These are phyloP conservation scores for Brachionus calyciflorus DNA, from an alignment of 1,140 invertebrate genomes.

Conservation along the genomic window DNA sequence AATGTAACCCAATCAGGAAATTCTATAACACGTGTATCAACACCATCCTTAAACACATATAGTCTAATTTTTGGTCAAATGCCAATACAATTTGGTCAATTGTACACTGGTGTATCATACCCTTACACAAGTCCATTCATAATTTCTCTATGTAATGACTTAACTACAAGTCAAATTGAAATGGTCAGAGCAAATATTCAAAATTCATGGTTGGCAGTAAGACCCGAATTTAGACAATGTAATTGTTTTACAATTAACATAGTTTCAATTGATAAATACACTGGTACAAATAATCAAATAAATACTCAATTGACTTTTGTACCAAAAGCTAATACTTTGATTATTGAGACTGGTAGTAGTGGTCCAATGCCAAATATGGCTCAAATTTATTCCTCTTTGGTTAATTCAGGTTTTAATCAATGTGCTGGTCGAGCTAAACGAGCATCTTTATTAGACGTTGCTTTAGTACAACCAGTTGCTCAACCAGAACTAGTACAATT, in stretches of 20 bases:
- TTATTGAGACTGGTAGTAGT: constrained; percentile 31
- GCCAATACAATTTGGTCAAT: background rate
- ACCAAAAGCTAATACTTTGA: constrained; percentile 6
- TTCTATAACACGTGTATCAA: background rate
- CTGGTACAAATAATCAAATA: background rate
- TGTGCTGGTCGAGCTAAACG: background rate
- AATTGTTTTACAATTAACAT: constrained; percentile 33
- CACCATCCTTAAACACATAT: background rate
- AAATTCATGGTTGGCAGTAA: background rate
- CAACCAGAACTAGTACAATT: background rate
- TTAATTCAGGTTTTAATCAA: background rate
- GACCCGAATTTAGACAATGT: constrained; percentile 22
- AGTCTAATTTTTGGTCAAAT: background rate
- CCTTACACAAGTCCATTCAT: constrained; percentile 31
- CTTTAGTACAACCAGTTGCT: background rate
- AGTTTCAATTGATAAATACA: constrained; percentile 29
- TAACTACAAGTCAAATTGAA: constrained; percentile 22
- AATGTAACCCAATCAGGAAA: constrained; percentile 29
- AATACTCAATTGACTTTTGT: constrained; percentile 30
- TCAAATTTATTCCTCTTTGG: constrained; percentile 3
- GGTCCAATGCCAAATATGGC: background rate
- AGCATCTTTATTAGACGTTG: constrained; percentile 30
- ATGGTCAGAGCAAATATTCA: background rate
- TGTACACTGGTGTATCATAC: constrained; percentile 7
- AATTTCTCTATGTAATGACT: constrained; percentile 28